Base-by-base conservation (phyloP, 2,888 invertebrate species). In the Reticulitermes lucifugus region DNA sequence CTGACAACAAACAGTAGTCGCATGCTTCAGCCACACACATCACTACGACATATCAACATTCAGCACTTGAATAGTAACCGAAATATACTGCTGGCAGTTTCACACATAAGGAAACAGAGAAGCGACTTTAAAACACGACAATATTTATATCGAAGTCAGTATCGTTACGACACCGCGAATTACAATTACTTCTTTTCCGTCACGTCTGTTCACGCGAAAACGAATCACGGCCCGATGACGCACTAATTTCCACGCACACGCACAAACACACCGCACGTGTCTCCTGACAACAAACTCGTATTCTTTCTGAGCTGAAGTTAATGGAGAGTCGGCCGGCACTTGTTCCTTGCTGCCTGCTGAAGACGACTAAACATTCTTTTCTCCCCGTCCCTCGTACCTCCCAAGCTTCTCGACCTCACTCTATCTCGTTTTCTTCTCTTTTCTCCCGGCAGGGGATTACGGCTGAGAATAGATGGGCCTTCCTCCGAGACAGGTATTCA, bases 401-500 rank as follows among this genome's bases (percentile, higher is more conserved):
- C 65, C 65, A n/a, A 65, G n/a, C n/a, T n/a, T 65, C 65, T 65
- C 65, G n/a, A 10, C 25, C 73, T 73, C 73, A 6, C 41, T 73
- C 73, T 35, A 41, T 41, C 14, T 73, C 73, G 73, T 73, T 14
- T 73, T 73, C 35, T 73, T 73, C 41, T 73, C 35, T 73, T 73
- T 73, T 73, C 75, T 60, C 65, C 70, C 85, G 84, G 86, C 87
- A 86, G 87, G 87, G 87, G 87, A 87, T 86, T 87, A 87, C 87
- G 85, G 87, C 87, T 86, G 87, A 87, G 88, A 87, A 88, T 87
- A 88, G 88, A 88, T 88, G 88, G 87, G 87, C 87, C 88, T 88
- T 88, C 87, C 88, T 87, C 90, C 89, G 90, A 90, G 90, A 89
- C 90, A 91, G 91, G 91, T 91, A 91, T 91, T 90, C 91, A 91